Evolutionary conservation across 2,888 invertebrate genomes (phyloP).

Genomic region (Melinaea menophilus): DNA sequence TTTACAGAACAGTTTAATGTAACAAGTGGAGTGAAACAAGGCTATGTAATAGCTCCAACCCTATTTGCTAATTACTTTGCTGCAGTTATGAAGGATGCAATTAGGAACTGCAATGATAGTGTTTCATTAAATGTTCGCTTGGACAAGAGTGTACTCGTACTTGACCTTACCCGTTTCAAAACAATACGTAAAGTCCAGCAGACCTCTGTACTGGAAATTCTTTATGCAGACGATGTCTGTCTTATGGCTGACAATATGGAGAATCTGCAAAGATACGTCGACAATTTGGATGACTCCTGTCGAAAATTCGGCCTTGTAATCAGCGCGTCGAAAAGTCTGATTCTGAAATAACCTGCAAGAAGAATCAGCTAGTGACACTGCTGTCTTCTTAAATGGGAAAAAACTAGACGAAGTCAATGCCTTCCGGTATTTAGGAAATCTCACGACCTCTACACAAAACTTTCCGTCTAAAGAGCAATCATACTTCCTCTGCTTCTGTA

Average conservation of each 20-base stretch:
- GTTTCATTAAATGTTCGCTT: conserved; percentile 13
- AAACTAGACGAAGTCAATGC: conserved; percentile 10
- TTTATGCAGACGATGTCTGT: conserved; percentile 22
- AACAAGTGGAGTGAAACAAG: conserved; percentile 20
- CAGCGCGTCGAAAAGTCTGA: conserved; percentile 15
- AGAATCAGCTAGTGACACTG: background rate
- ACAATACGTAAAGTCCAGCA: conserved; percentile 6
- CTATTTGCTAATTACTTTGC: conserved; percentile 25
- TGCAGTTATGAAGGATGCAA: conserved; percentile 18
- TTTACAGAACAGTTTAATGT: conserved; percentile 5
- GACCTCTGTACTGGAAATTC: background rate
- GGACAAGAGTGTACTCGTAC: conserved; percentile 19
- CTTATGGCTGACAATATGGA: conserved; percentile 17
- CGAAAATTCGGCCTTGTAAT: conserved; percentile 19
- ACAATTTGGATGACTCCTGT: conserved; percentile 12
- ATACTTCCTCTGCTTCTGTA: conserved; percentile 22
- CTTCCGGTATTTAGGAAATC: conserved; percentile 13
- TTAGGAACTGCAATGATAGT: conserved; percentile 3
- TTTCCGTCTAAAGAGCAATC: conserved; percentile 20
- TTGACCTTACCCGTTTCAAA: conserved; percentile 10
- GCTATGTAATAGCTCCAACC: conserved; percentile 24
- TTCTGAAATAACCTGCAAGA: conserved; percentile 17
- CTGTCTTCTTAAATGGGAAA: conserved; percentile 7
- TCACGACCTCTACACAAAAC: too few species aligned
- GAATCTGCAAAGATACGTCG: conserved; percentile 11